Evolutionary conservation across 2,888 invertebrate genomes (phyloP), one percentile per base, ranked within the genome.

Genomic region (Hoplodrina ambigua): DNA sequence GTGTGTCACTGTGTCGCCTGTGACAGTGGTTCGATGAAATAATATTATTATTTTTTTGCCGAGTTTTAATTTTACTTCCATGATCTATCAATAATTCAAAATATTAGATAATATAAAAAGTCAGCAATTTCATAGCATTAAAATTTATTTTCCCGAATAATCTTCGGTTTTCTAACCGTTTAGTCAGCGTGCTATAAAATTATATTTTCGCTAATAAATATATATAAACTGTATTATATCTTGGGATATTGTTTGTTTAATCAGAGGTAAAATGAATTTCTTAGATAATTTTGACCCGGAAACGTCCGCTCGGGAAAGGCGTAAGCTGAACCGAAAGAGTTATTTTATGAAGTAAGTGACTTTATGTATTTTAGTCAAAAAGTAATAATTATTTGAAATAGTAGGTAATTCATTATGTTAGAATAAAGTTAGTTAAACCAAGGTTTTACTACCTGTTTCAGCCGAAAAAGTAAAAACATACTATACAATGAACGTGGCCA

Each of bases 201-300:
- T 0, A 33, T 37, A 37, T 37, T 37, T 37, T 37, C 8, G 8
- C 2, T 2, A 25, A 8, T 37, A 37, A 37, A 8, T 37, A 37
- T 37, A 7, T 44, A 15, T 1, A 44, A 44, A 44, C 13, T 3
- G 8, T 8, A 7, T 1, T 37, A 37, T 8, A 33, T 37, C 41
- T 41, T 41, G 4, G 13, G 41, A 41, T 41, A 13, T 41, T 13
- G 11, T 41, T 41, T 1, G 41, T 13, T 37, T 46, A 46, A 15
- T 17, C 8, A 13, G 53, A 49, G 20, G 30, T 41, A 79, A 73
- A 72, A 93, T 93, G 91, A 77, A 90, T 87, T 94, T 95, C 80
- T 82, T 95, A 75, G 96, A 97, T 80, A 97, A 97, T 88, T 98
- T 98, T 87, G 97, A 98, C 90, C 98, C 98, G 0, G 98, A 98